Evolutionary conservation across 2,797 vertebrate genomes (phyloP), one percentile per base, ranked within the genome.

Genomic region (Chrysocyon brachyurus): DNA sequence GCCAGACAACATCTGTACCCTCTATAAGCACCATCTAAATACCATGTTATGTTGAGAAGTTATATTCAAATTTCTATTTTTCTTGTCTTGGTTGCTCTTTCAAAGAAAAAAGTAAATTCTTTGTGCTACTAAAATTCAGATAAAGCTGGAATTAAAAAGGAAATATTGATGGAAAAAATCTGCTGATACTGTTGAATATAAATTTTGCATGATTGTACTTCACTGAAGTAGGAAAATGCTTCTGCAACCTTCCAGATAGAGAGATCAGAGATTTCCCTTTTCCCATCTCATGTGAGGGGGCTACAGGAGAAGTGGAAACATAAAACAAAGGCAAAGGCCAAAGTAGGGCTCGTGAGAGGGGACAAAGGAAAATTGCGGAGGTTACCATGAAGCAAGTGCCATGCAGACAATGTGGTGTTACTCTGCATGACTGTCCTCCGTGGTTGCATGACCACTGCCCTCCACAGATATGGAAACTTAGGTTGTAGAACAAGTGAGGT

Each of bases 131-230:
- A 87, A 94, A 96, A 92, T 92, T 97, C 85, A 97, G 93, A 94
- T 83, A 92, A 87, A 91, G 70, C 85, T 82, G 61, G 96, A 97
- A 98, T 97, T 95, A 95, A 98, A 97, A 97, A 97, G 94, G 96
- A 97, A 98, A 97, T 97, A 94, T 96, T 97, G 96, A 97, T 97
- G 95, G 95, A 17, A 66, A 94, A 97, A 95, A 95, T 77, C 92
- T 96, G 95, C 98, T 96, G 97, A 97, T 97, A 88, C 86, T 86
- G 88, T 77, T 68, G 70, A 92, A 79, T 95, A 97, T 97, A 82
- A 96, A 97, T 97, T 94, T 97, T 97, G 73, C 85, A 94, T 97
- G 97, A 94, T 87, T 4, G 1, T 8, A 86, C 90, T 92, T 97
- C 63, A 91, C 87, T 89, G 87, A 90, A 94, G 90, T 78, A 64